These are phyloP conservation scores for Cataglyphis cursor DNA, from an alignment of 2,888 invertebrate species.

Conservation along the genomic window DNA sequence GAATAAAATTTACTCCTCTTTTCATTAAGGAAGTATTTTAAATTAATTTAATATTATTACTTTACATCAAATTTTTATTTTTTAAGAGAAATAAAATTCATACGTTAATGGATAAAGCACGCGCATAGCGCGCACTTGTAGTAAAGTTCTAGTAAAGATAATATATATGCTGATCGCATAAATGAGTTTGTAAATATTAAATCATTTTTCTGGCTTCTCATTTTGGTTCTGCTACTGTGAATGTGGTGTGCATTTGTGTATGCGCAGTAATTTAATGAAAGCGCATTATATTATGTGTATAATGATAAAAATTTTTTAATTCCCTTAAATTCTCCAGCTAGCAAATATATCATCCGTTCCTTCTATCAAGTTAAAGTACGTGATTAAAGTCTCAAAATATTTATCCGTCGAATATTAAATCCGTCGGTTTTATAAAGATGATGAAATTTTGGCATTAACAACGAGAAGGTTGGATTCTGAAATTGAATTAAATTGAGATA, in stretches of 20 bases:
- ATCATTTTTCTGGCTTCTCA: neutral
- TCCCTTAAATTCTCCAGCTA: neutral
- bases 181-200: neutral
- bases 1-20: no score
- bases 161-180: no score
- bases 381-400: conserved; percentile 21
- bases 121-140: no score
- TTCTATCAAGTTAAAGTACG: conserved; percentile 5
- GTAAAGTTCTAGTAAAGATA: no score
- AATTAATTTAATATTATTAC: no score
- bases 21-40: no score
- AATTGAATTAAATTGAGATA: neutral
- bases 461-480: neutral
- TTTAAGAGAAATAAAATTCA: no score
- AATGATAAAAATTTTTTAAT: conserved; percentile 1
- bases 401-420: conserved; percentile 22
- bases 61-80: no score
- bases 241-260: neutral
- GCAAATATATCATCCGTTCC: conserved; percentile 5
- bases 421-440: neutral
- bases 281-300: neutral
- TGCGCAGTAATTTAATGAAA: neutral
- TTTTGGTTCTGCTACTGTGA: no score
- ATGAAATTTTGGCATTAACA: neutral
- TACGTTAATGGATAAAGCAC: no score